Base-by-base conservation (phyloP, 1,140 invertebrate genomes). In the Ceratoteleas bidentatus region DNA sequence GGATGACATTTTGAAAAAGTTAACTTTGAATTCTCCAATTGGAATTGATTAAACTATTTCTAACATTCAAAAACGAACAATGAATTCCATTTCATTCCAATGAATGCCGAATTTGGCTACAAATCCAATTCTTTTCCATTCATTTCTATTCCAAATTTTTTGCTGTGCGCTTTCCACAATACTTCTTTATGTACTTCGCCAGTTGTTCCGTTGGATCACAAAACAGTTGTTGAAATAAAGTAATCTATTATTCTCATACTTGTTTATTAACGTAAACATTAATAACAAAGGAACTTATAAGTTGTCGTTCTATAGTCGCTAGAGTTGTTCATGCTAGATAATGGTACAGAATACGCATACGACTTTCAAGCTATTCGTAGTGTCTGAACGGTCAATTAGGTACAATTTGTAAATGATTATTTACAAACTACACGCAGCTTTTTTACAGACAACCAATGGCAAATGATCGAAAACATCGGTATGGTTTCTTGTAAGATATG, bases 241-340 rank as follows among this genome's bases (percentile, higher is more conserved):
- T 75, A 53, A 66, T 75, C 62, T 75, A 66, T 14, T 66, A 53
- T 14, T 36, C 66, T 75, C 7, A 36, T 75, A 75, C 54, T 60
- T 53, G 54, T 75, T 75, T 75, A 75, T 75, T 75, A 75, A 75
- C 49, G 32, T 64, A 75, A 58, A 65, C 40, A 49, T 34, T 24
- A 75, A 57, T 65, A 74, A 75, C 62, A 66, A 74, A 54, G 9
- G 33, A 75, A 60, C 56, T 57, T 74, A 64, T 73, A 73, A 73
- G 61, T 54, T n/a, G 24, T 24, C 24, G 24, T 33, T 72, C 40
- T 72, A 54, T 15, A 58, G 10, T 64, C 13, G 58, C 70, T 64
- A 73, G 24, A 64, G 3, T 58, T 36, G 2, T 66, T 43, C 36
- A 74, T 40, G 53, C 72, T 75, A 75, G 50, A 75, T 74, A 64